Percentiles rank a stretch among this genome's conserved stretches.
Conservation (phyloP, 2,113 vertebrate species). For the Cephalopterus ornatus region DNA sequence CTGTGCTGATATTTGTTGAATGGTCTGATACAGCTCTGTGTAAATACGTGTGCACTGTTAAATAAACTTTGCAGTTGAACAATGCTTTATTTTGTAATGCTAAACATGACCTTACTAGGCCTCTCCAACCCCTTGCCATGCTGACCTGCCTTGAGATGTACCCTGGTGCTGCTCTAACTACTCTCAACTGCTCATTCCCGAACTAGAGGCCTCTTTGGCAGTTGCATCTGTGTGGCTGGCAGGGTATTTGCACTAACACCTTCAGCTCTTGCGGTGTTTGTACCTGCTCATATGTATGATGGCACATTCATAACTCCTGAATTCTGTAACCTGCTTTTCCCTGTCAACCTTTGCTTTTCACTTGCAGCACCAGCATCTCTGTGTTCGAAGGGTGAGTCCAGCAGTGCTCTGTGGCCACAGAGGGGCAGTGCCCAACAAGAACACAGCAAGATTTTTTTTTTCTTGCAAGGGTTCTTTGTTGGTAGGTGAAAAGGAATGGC, state of each 20-base stretch:
- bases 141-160: background rate
- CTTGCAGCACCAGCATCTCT: background rate
- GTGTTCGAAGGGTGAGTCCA: background rate
- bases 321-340: background rate
- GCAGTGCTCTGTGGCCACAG: background rate
- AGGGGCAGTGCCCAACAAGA: background rate
- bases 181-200: background rate
- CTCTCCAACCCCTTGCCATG: background rate
- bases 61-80: conserved; percentile 88
- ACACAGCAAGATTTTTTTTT: background rate
- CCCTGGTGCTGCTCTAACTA: background rate
- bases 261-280: background rate
- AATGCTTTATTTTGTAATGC: conserved; percentile 29
- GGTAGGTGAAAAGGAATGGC: background rate
- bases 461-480: background rate
- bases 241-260: background rate
- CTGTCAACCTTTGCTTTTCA: background rate
- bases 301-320: rapidly evolving
- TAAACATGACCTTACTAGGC: background rate
- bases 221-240: background rate
- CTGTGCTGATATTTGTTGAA: conserved; percentile 68
- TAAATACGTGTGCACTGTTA: conserved; percentile 81
- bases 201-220: background rate
- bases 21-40: conserved; percentile 75
- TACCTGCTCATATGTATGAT: rapidly evolving